A percentile compares a stretch with the other conserved stretches of the same genome.
Evolutionary conservation across 2,797 vertebrate species (phyloP).

Genomic region (Gallinago solitaria): DNA sequence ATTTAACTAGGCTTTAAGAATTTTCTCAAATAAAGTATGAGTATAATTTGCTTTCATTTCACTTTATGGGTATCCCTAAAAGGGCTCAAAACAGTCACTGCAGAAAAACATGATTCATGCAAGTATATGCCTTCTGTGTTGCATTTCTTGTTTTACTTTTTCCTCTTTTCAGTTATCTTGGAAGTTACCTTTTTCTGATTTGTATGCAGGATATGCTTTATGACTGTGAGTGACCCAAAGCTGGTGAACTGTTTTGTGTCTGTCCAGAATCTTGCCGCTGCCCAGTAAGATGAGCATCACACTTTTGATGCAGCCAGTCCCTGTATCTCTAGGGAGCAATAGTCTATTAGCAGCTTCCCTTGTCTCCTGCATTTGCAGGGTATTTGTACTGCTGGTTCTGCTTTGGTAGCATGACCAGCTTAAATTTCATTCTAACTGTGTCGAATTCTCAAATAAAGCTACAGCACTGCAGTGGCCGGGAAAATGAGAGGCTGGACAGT

Average conservation of each 20-base stretch:
- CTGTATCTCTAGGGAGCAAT: neutral
- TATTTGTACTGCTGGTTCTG: neutral
- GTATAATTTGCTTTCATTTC: neutral
- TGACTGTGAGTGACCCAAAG: neutral
- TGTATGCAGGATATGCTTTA: neutral
- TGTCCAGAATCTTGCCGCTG: neutral
- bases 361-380: neutral
- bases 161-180: neutral
- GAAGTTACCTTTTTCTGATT: neutral
- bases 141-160: neutral
- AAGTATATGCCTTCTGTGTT: neutral
- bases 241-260: neutral
- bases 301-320: neutral
- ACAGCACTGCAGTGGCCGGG: neutral
- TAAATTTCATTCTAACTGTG: constrained; percentile 49
- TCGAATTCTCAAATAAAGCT: constrained; percentile 28
- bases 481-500: neutral
- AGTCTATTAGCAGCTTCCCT: neutral
- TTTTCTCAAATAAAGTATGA: neutral
- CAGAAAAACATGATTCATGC: neutral
- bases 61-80: neutral
- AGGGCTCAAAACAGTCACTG: neutral
- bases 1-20: neutral
- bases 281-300: neutral
- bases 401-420: neutral